Base-by-base conservation (phyloP, 2,888 invertebrate genomes). In the Ephialtes manifestator region DNA sequence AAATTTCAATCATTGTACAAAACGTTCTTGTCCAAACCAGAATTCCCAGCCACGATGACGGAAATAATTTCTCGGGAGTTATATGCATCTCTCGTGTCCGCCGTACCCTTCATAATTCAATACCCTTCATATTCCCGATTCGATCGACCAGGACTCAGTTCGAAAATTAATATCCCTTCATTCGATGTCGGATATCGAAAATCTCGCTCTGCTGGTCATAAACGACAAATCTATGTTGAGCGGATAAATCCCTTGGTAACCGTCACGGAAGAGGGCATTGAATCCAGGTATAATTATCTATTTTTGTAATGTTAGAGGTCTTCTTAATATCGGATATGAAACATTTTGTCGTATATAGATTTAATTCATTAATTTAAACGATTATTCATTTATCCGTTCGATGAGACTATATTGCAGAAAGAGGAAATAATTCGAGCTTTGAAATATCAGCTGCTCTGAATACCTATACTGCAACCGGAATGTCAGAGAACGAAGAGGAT, bases 341-440 rank as follows among this genome's bases (percentile, higher is more conserved):
- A 51, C 51, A 13, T n/a, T 4, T 4, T n/a, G 1, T n/a, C n/a
- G 51, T 51, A 20, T 0, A 39, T 39, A 2, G 10, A 39, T 39
- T 35, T 39, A 39, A 39, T 10, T 39, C 1, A 39, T 39, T 39
- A 4, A 39, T 39, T 39, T 8, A 8, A 51, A 20, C 18, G 18
- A 18, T 51, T 18, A 51, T 51, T 18, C 18, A 18, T 18, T 8
- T 18, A 1, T 51, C 24, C 24, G 2, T 24, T 24, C 5, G 5
- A 15, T n/a, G 15, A 51, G 55, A 24, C 20, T 18, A 55, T 11
- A 28, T 28, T 28, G 28, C 15, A 24, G 13, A 4, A 7, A 24
- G 10, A 24, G 24, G 58, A 70, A 81, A 39, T 67, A 55, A 28
- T 70, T 53, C 13, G 39, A 71, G 46, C 71, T 82, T 71, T 82